A percentile compares a stretch with the other conserved stretches of the same genome.
Evolutionary conservation across 2,888 invertebrate genomes (phyloP).

Genomic region (Diadromus collaris): DNA sequence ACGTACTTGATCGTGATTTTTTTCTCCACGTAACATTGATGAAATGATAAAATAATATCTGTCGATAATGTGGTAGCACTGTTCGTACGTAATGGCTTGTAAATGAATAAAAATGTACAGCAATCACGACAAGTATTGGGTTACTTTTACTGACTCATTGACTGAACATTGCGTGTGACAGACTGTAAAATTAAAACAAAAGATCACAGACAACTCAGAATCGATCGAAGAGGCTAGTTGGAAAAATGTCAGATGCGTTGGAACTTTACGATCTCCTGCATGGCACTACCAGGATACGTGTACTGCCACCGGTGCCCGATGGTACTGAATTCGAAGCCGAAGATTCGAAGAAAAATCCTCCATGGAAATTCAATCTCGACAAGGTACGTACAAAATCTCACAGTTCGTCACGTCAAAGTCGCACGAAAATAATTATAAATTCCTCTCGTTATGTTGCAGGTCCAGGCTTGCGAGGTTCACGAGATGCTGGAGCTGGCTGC

Average conservation of each 20-base stretch:
- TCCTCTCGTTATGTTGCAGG: slow-evolving; percentile 47
- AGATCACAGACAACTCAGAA: neutral
- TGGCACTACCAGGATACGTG: slow-evolving; percentile 44
- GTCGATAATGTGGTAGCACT: slow-evolving; percentile 49
- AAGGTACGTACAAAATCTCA: slow-evolving; percentile 56
- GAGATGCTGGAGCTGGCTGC: slow-evolving; percentile 63
- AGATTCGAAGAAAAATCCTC: slow-evolving; percentile 53
- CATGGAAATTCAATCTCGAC: slow-evolving; percentile 63
- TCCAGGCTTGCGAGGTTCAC: slow-evolving; percentile 60
- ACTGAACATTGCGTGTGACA: neutral
- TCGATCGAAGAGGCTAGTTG: neutral
- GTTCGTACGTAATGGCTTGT: slow-evolving; percentile 57
- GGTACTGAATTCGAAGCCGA: slow-evolving; percentile 55
- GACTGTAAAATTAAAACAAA: neutral
- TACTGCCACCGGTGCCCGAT: slow-evolving; percentile 49
- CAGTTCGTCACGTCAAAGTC: neutral
- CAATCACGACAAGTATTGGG: slow-evolving; percentile 31
- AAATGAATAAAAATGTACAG: slow-evolving; percentile 60
- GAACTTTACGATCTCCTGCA: slow-evolving; percentile 49
- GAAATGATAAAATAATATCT: slow-evolving; percentile 37
- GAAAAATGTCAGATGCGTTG: slow-evolving; percentile 44
- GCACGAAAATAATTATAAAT: neutral
- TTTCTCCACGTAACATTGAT: slow-evolving; percentile 29
- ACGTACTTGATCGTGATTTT: slow-evolving; percentile 24
- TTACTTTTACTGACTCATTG: slow-evolving; percentile 5